Base-by-base conservation (phyloP, 2,888 invertebrate species). In the Aethes cnicana region DNA sequence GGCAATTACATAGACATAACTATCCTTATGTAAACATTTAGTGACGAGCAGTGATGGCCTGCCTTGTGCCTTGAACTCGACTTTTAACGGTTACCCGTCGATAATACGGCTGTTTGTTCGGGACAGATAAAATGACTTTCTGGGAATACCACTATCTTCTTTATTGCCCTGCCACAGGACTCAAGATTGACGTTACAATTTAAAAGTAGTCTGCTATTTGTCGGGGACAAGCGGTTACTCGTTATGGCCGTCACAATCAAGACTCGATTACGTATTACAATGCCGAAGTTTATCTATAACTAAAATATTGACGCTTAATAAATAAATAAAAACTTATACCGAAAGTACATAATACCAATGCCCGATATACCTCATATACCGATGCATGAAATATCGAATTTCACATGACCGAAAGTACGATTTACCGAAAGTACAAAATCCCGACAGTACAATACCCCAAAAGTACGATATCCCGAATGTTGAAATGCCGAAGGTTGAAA, bases 11-110 rank as follows among this genome's bases (percentile, higher is more conserved):
- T 25, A 32, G 11, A 39, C 37, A 11, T 20, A 39, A 16, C 14
- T 30, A 52, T 32, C 14, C 32, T 32, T 25, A 44, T 25, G 37
- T 44, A 50, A 50, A 50, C 32, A 46, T 46, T 32, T 33, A 46
- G 33, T 39, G 44, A 46, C 39, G 37, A 52, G 8, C 39, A 39
- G 20, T 33, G 21, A 25, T 14, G 32, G 9, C 25, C 37, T 37
- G 16, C 43, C 44, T 37, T 50, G 44, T 37, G 16, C 43, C 44
- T 37, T 50, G 43, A 44, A 37, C 43, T 44, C 18, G 9, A 23
- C 32, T 36, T 32, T 32, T 44, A 50, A 43, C 30, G 30, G 43
- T 30, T 37, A 43, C 14, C 33, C 9, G 23, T 30, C 50, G 23
- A 30, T 44, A 36, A 44, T 50, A 33, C 42, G 43, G 28, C 43